These are phyloP conservation scores for Synanthedon formicaeformis DNA, from an alignment of 2,888 invertebrate species.

Conservation along the genomic window DNA sequence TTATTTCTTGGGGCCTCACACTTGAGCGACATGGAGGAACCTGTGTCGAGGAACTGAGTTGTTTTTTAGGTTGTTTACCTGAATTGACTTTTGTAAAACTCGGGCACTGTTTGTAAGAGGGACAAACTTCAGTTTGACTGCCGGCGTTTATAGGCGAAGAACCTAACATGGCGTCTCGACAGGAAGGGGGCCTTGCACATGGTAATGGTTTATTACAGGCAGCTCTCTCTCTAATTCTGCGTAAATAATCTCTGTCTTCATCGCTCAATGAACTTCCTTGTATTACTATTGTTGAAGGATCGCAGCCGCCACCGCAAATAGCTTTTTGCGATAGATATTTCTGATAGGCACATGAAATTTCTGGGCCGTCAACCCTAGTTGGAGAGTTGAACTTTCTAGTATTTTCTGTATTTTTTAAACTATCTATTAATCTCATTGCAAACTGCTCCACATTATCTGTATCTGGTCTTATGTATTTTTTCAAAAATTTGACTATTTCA, in stretches of 20 bases:
- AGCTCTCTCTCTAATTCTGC: conserved; percentile 22
- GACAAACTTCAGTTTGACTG: conserved; percentile 22
- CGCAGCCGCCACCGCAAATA: background rate
- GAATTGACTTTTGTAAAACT: background rate
- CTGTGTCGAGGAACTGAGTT: background rate
- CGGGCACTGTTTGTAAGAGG: background rate
- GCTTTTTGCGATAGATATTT: background rate
- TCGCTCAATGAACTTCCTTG: conserved; percentile 20
- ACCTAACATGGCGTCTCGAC: conserved; percentile 14
- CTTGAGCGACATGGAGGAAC: background rate
- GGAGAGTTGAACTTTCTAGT: conserved; percentile 11
- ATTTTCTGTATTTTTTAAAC: conserved; percentile 17
- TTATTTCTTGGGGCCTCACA: conserved; percentile 1
- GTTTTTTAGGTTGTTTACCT: background rate
- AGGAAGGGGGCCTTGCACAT: background rate
- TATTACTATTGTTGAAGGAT: background rate
- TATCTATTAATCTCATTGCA: conserved; percentile 17
- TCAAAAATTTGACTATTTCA: conserved; percentile 26
- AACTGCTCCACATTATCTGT: conserved; percentile 10
- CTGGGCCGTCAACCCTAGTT: background rate
- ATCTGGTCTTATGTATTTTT: conserved; percentile 20
- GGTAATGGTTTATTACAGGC: background rate
- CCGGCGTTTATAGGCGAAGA: conserved; percentile 15
- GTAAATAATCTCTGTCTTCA: conserved; percentile 26
- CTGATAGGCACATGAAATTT: background rate